Evolutionary conservation across 1,140 invertebrate genomes (phyloP).

Genomic region (Potamilus streckersoni): DNA sequence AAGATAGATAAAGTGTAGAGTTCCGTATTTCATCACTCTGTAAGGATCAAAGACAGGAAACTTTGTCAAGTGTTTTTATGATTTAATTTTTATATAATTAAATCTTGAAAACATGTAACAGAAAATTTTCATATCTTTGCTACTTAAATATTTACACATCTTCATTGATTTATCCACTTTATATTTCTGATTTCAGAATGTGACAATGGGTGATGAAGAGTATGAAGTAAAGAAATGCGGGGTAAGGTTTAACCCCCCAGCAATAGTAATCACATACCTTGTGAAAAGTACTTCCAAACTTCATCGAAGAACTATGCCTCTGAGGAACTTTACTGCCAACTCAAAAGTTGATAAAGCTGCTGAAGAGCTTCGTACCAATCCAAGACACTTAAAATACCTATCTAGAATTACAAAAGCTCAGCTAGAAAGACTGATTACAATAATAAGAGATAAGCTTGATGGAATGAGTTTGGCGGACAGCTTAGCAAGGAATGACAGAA

Average conservation of each 20-base stretch:
- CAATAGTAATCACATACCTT: slow-evolving; percentile 63
- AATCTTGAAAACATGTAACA: too few relatives aligned
- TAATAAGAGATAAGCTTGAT: slow-evolving; percentile 59
- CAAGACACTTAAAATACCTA: slow-evolving; percentile 58
- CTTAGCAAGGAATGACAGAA: slow-evolving; percentile 55
- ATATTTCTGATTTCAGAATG: slow-evolving; percentile 17
- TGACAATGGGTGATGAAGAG: slow-evolving; percentile 23
- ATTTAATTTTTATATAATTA: too few relatives aligned
- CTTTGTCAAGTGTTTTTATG: too few relatives aligned
- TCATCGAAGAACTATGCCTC: slow-evolving; percentile 63
- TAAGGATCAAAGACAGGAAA: too few relatives aligned
- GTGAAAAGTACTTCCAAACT: slow-evolving; percentile 49
- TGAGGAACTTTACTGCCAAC: slow-evolving; percentile 62
- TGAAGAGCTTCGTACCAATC: slow-evolving; percentile 48
- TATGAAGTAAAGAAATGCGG: slow-evolving; percentile 59
- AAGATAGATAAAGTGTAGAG: too few relatives aligned
- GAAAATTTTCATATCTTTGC: too few relatives aligned
- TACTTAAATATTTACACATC: too few relatives aligned
- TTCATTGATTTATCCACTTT: background rate
- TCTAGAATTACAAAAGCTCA: slow-evolving; percentile 52
- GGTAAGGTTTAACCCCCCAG: slow-evolving; percentile 64
- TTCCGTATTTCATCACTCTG: too few relatives aligned
- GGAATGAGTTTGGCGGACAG: slow-evolving; percentile 64
- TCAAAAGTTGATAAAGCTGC: slow-evolving; percentile 49
- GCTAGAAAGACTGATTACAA: slow-evolving; percentile 56